These are phyloP conservation scores for Neosilurus hyrtlii DNA, from an alignment of 2,797 vertebrate genomes.

Conservation along the genomic window DNA sequence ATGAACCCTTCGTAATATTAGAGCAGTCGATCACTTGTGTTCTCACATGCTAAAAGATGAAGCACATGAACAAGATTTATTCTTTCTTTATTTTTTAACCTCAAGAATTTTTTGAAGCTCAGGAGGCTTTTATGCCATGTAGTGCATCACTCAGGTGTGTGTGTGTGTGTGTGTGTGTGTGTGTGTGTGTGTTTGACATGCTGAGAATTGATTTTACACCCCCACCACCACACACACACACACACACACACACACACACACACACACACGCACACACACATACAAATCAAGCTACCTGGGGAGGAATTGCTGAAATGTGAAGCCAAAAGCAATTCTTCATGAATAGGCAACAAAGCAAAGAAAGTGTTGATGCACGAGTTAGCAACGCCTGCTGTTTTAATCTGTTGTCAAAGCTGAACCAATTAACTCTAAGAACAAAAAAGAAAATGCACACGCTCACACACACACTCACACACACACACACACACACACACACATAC, in stretches of 20 bases:
- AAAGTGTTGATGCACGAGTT: constrained; percentile 42
- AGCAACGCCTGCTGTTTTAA: constrained; percentile 63
- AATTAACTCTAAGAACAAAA: constrained; percentile 64
- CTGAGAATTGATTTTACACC: too few species aligned
- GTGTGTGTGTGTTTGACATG: background rate
- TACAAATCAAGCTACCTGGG: constrained; percentile 11
- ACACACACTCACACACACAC: too few species aligned
- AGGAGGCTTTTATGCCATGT: constrained; percentile 14
- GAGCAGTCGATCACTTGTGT: constrained; percentile 25
- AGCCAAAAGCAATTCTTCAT: constrained; percentile 17
- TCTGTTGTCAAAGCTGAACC: constrained; percentile 47
- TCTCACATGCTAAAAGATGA: constrained; percentile 14
- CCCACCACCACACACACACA: too few species aligned
- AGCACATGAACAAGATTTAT: background rate
- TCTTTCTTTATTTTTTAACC: background rate
- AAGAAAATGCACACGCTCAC: too few species aligned
- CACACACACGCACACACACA: background rate
- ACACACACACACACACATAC: too few species aligned
- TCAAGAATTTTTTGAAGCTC: background rate
- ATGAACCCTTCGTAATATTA: constrained; percentile 5
- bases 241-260: too few species aligned
- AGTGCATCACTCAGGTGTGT: background rate
- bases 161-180: background rate
- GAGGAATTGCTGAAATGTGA: constrained; percentile 18
- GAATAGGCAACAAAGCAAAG: constrained; percentile 28